Evolutionary conservation across 2,888 invertebrate genomes (phyloP).

Genomic region (Tetranychus piercei): DNA sequence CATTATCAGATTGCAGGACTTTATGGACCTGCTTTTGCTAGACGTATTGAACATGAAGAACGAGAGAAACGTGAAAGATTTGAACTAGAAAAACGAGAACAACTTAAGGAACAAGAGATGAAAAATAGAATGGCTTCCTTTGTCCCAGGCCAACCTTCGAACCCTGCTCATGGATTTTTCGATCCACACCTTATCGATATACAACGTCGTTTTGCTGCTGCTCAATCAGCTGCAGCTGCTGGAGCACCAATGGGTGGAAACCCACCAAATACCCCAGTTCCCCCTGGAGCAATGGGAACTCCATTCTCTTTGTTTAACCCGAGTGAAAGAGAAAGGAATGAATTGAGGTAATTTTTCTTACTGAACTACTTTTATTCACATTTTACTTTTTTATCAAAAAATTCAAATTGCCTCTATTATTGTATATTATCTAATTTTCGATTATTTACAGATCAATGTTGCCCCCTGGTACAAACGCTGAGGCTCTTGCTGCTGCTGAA

Average conservation of each 20-base stretch:
- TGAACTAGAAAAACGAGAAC: constrained; percentile 23
- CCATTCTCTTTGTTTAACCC: constrained; percentile 40
- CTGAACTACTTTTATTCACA: background rate
- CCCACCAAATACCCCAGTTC: constrained; percentile 31
- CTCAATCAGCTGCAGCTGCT: constrained; percentile 26
- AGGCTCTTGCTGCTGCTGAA: constrained; percentile 27
- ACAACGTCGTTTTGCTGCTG: constrained; percentile 39
- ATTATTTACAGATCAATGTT: background rate
- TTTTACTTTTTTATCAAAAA: background rate
- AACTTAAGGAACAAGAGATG: constrained; percentile 56
- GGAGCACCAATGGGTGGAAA: constrained; percentile 28
- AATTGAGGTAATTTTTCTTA: constrained; percentile 37
- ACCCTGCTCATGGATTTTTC: constrained; percentile 31
- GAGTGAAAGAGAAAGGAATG: constrained; percentile 67
- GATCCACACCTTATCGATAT: constrained; percentile 61
- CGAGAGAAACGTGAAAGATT: constrained; percentile 17
- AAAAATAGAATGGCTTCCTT: constrained; percentile 33
- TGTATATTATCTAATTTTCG: background rate
- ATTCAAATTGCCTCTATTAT: background rate
- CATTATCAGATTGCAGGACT: constrained; percentile 46
- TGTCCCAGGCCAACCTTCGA: constrained; percentile 37
- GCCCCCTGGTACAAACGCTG: constrained; percentile 17
- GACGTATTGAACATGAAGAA: constrained; percentile 21
- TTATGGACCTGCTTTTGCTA: constrained; percentile 25
- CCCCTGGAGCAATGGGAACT: constrained; percentile 32